These are phyloP conservation scores for Microcebus lehilahytsara DNA, from an alignment of 2,113 vertebrate species.

Conservation along the genomic window DNA sequence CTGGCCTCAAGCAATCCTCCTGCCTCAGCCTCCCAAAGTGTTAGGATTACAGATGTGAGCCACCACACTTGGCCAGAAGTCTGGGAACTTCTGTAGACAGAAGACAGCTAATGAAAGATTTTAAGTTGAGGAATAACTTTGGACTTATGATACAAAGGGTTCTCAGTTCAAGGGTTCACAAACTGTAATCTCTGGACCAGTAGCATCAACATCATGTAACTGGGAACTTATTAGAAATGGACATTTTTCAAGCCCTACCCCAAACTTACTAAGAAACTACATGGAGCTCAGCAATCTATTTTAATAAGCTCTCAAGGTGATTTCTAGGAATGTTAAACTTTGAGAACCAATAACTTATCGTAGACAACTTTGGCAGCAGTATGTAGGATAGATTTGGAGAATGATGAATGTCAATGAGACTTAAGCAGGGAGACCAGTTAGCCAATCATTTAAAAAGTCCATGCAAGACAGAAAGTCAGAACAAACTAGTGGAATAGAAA, in stretches of 20 bases:
- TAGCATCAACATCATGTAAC: neutral
- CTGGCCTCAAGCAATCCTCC: too few species aligned
- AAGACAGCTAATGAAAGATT: neutral
- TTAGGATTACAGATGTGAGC: too few species aligned
- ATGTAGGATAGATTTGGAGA: neutral
- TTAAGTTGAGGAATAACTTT: neutral
- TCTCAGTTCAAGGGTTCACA: neutral
- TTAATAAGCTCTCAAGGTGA: neutral
- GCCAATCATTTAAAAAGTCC: neutral
- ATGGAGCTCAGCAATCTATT: neutral
- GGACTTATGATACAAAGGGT: neutral
- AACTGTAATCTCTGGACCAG: neutral
- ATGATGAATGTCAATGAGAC: neutral
- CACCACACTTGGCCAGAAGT: too few species aligned
- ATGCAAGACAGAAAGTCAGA: neutral
- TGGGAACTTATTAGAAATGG: neutral
- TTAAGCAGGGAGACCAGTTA: neutral
- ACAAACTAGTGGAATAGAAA: neutral
- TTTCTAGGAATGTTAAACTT: neutral
- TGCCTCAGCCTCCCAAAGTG: too few species aligned
- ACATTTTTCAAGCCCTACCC: neutral
- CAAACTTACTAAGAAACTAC: neutral
- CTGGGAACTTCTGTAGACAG: neutral
- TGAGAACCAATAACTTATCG: neutral
- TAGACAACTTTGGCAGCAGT: neutral